Base-by-base conservation (phyloP, 2,888 invertebrate species). In the Rugalucina vietnamica region DNA sequence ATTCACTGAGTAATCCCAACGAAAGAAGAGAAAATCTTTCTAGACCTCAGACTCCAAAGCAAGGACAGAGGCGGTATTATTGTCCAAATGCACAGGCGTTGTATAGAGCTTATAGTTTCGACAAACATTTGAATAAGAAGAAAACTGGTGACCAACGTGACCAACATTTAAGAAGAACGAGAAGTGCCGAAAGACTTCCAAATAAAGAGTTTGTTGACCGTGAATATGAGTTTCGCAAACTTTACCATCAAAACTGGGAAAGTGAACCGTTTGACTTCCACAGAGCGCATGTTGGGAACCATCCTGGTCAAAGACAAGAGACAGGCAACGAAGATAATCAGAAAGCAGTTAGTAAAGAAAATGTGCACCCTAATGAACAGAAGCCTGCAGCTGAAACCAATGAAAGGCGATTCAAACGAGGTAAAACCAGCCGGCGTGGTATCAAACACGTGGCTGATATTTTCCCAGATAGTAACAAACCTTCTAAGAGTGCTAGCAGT, bases 231-330 rank as follows among this genome's bases (percentile, higher is more conserved):
- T 34, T 32, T 27, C 37, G 39, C 3, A 18, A 60, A 27, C 5
- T 36, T 14, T 76, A 76, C 37, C 29, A 65, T 39, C 2, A 76
- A 37, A 76, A 76, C 60, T 76, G 76, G 76, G 76, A 76, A 14
- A 8, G 21, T 24, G 76, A 76, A 54, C 39, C 76, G 32, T 76
- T 60, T n/a, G 36, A 50, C 24, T 39, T 43, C 34, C 39, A 76
- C 27, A 60, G 60, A 37, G 29, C 76, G n/a, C 72, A 49, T 24
- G 43, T 39, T 18, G 21, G 24, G 27, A 43, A 72, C 1, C 12
- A 4, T 3, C 37, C 39, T 1, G 27, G 18, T 39, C 5, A 72
- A 1, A 8, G 12, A 29, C 29, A 39, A 36, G 27, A 37, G 37
- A 2, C 4, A 72, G 18, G 3, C 34, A 24, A 12, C 1, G 1